A percentile compares a stretch with the other conserved stretches of the same genome.
Evolutionary conservation across 2,888 invertebrate genomes (phyloP).

Genomic region (Andrena dorsata): DNA sequence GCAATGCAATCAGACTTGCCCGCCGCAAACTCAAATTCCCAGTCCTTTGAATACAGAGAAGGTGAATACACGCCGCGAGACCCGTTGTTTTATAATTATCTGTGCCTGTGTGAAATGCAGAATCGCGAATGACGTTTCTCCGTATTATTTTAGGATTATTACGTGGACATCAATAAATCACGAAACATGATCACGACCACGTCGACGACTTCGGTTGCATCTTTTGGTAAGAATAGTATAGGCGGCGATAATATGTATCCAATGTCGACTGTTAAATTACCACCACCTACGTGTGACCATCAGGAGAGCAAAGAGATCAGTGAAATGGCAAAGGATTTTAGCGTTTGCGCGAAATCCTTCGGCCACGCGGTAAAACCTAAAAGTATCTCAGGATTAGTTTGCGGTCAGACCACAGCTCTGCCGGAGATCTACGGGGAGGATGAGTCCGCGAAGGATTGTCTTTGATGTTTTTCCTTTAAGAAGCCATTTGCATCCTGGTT

Average conservation of each 20-base stretch:
- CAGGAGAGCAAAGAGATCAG: conserved; percentile 79
- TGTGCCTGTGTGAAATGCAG: neutral
- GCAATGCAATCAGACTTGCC: conserved; percentile 82
- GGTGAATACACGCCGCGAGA: conserved; percentile 38
- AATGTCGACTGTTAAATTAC: conserved; percentile 62
- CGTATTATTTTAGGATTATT: conserved; percentile 75
- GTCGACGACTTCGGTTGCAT: conserved; percentile 87
- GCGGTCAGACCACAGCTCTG: conserved; percentile 63
- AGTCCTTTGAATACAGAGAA: conserved; percentile 73
- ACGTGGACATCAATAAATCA: conserved; percentile 83
- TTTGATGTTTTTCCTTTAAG: conserved; percentile 80
- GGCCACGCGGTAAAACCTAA: conserved; percentile 76
- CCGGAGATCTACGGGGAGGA: conserved; percentile 78
- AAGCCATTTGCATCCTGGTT: conserved; percentile 74
- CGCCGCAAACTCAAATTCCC: conserved; percentile 66
- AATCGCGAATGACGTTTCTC: conserved; percentile 1
- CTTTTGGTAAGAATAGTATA: conserved; percentile 80
- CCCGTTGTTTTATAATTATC: neutral
- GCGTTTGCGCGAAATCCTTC: conserved; percentile 80
- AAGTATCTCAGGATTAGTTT: conserved; percentile 65
- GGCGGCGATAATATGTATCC: conserved; percentile 73
- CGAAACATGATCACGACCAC: conserved; percentile 80
- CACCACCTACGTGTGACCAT: conserved; percentile 49
- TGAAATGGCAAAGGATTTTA: conserved; percentile 81
- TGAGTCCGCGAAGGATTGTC: conserved; percentile 81